A percentile compares a stretch with the other conserved stretches of the same genome.
Conservation (phyloP, 2,797 vertebrate species). For the Pangasius mekongensis region DNA sequence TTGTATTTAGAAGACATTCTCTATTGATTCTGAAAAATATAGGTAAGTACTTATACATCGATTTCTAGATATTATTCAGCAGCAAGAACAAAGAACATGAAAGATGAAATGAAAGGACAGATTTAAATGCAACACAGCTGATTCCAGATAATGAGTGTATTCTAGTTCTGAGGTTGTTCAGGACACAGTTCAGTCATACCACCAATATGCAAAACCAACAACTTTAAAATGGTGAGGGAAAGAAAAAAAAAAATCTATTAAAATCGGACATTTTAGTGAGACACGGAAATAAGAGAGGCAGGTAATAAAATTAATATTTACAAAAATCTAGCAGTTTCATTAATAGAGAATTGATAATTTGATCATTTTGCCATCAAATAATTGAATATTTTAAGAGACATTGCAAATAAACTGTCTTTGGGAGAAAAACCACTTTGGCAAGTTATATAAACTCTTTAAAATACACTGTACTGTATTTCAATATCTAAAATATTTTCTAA, state of each 20-base stretch:
- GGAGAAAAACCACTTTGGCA: constrained; percentile 60
- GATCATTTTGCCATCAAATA: constrained; percentile 30
- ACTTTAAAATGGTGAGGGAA: not conserved
- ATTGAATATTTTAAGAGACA: constrained; percentile 15
- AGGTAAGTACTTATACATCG: constrained; percentile 55
- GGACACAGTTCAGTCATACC: constrained; percentile 34
- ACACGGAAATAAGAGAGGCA: not conserved
- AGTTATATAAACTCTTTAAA: constrained; percentile 47
- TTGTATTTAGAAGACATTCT: constrained; percentile 63
- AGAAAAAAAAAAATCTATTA: constrained; percentile 11
- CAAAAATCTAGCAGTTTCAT: constrained; percentile 4
- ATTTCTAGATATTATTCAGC: constrained; percentile 59
- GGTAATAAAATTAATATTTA: constrained; percentile 22
- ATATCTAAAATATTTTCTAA: constrained; percentile 41
- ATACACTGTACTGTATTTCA: constrained; percentile 45
- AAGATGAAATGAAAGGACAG: constrained; percentile 49
- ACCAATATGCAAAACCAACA: constrained; percentile 16
- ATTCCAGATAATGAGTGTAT: constrained; percentile 25
- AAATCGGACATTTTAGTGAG: not conserved
- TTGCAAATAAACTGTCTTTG: constrained; percentile 42
- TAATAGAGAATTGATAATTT: constrained; percentile 12
- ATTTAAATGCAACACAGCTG: constrained; percentile 23
- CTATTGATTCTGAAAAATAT: constrained; percentile 59
- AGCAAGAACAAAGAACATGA: constrained; percentile 57
- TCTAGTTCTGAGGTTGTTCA: constrained; percentile 43